Evolutionary conservation across 2,888 invertebrate species (phyloP).

Genomic region (Thumatha senex): DNA sequence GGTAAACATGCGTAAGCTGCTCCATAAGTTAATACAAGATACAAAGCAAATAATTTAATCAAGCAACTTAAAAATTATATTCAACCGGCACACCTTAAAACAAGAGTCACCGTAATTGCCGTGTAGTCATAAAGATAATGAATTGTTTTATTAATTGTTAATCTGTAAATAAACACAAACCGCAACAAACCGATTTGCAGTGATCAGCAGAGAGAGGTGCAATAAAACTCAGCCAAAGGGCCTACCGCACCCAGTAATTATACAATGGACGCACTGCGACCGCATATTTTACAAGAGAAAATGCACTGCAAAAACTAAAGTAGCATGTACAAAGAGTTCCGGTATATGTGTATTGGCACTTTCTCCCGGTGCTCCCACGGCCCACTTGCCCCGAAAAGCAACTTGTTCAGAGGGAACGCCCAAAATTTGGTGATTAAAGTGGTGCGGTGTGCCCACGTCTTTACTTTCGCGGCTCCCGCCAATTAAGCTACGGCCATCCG

Average conservation of each 20-base stretch:
- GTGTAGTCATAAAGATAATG: slow-evolving; percentile 37
- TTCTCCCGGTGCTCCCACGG: slow-evolving; percentile 77
- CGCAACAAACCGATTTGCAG: slow-evolving; percentile 16
- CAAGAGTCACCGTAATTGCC: slow-evolving; percentile 24
- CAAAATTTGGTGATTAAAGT: slow-evolving; percentile 76
- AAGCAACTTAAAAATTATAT: slow-evolving; percentile 22
- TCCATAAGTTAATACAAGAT: neutral
- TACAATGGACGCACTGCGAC: slow-evolving; percentile 44
- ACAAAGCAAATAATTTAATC: slow-evolving; percentile 14
- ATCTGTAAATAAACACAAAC: slow-evolving; percentile 37
- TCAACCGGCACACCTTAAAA: slow-evolving; percentile 22
- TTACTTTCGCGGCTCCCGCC: slow-evolving; percentile 69
- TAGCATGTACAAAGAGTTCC: slow-evolving; percentile 60
- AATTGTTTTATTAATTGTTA: slow-evolving; percentile 39
- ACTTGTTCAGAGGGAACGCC: slow-evolving; percentile 74
- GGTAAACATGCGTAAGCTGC: too few relatives aligned
- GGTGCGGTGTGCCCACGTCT: slow-evolving; percentile 55
- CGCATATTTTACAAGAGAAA: slow-evolving; percentile 62
- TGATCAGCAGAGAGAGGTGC: slow-evolving; percentile 31
- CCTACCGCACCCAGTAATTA: slow-evolving; percentile 62
- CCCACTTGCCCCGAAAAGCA: slow-evolving; percentile 63
- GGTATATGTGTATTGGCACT: slow-evolving; percentile 60
- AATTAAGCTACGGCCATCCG: slow-evolving; percentile 53
- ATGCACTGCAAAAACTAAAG: slow-evolving; percentile 63
- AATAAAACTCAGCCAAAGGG: slow-evolving; percentile 41